Base-by-base conservation (phyloP, 2,113 vertebrate genomes). In the Eptesicus fuscus region DNA sequence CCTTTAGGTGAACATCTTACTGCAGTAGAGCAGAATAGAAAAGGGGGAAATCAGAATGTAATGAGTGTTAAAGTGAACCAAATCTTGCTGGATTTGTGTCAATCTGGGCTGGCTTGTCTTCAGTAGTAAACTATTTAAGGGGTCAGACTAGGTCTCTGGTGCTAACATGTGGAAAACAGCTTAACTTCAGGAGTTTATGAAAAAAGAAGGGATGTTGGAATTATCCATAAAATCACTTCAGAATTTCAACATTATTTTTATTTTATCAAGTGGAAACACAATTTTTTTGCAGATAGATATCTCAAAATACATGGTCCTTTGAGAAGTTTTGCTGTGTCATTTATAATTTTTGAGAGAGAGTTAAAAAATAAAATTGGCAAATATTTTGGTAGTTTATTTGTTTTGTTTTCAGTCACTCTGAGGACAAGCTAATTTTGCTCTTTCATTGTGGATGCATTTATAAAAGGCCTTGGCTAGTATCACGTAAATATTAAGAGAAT, bases 311-410 rank as follows among this genome's bases (percentile, higher is more conserved):
- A 83, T 51, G 40, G 23, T 23, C 25, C 47, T 95, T 80, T 78
- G 37, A 53, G 9, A 89, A 88, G 17, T 20, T 73, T n/a, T n/a
- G 2, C 12, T 73, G 20, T 83, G 23, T 91, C 76, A 87, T 79
- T 92, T 70, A 28, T 88, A 82, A 42, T 83, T 89, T 95, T 92
- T 88, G 28, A 88, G 44, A 53, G 44, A 63, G 73, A 56, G 44
- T 76, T 47, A 28, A 86, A 93, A 78, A 47, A 59, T 80, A 65
- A 67, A 88, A 37, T 69, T 69, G 51, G 44, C 22, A 83, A 25
- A 32, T 1, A 18, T 94, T 90, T 90, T 56, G 25, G 28, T 67
- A 90, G 53, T 51, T 82, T 35, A 28, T 61, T 94, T 86, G 22
- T 44, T 80, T 78, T 49, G 25, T 40, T 84, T 93, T 92, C 53